A percentile compares a stretch with the other conserved stretches of the same genome.
phyloP scores from a whole-genome alignment of 1,140 invertebrate species.

The Adoxophyes honmai region DNA sequence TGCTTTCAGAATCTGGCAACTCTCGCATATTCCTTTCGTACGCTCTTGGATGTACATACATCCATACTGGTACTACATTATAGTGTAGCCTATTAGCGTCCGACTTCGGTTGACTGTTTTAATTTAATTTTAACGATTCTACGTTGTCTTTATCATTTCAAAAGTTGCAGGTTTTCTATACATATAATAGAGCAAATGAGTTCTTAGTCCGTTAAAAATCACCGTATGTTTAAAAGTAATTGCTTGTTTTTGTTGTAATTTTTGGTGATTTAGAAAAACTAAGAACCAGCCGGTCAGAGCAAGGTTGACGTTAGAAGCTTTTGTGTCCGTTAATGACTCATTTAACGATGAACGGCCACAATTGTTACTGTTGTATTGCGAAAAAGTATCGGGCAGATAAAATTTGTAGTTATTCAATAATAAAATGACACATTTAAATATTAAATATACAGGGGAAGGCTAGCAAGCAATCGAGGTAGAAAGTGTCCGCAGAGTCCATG shows the following conservation, averaged over 20 bases:
- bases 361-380: too few relatives aligned
- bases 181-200: not conserved
- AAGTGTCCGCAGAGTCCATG: constrained; percentile 38
- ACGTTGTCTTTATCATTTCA: constrained; percentile 5
- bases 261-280: not conserved
- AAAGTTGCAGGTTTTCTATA: not conserved
- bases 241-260: not conserved
- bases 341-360: not conserved
- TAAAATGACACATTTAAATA: not conserved
- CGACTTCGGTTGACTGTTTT: constrained; percentile 3
- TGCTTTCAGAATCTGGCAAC: not conserved
- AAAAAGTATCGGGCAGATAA: too few relatives aligned
- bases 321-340: constrained; percentile 1
- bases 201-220: not conserved
- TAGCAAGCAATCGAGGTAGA: constrained; percentile 38
- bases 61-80: too few relatives aligned
- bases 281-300: not conserved
- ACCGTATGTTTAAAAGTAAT: not conserved
- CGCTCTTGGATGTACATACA: not conserved
- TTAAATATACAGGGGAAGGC: constrained; percentile 19
- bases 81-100: not conserved
- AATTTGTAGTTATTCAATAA: too few relatives aligned
- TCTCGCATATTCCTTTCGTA: constrained; percentile 8
- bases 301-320: not conserved
- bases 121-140: constrained; percentile 15